Evolutionary conservation across 2,797 vertebrate species (phyloP).

Genomic region (Aldrovandia affinis): DNA sequence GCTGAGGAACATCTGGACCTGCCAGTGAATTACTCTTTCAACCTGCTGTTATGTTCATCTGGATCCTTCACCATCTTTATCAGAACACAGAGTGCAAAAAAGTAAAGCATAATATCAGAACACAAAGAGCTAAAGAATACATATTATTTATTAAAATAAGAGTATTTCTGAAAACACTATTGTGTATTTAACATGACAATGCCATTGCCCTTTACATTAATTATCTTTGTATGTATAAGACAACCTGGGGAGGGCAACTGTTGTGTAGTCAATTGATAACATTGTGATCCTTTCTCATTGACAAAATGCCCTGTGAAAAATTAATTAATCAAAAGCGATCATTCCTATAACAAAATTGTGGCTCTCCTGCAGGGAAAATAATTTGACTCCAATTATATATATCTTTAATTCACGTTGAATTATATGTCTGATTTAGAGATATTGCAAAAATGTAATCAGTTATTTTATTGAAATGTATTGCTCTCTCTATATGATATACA

Average conservation of each 20-base stretch:
- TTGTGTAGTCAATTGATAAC: neutral
- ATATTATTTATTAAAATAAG: too few species aligned
- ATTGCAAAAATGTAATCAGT: neutral
- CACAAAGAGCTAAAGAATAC: too few species aligned
- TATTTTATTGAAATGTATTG: neutral
- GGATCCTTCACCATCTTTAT: too few species aligned
- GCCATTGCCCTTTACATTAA: neutral
- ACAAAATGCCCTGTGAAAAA: neutral
- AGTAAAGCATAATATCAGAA: too few species aligned
- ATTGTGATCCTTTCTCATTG: neutral
- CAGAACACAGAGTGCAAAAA: too few species aligned
- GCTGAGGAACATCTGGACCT: neutral
- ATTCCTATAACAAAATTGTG: neutral
- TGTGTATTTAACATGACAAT: neutral
- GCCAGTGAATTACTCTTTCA: neutral
- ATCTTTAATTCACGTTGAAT: neutral
- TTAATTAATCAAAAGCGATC: slow-evolving; percentile 7
- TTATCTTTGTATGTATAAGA: neutral
- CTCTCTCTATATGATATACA: neutral
- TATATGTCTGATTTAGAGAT: neutral
- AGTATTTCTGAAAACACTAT: neutral
- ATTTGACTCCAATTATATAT: neutral
- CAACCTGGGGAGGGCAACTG: neutral
- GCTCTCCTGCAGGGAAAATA: neutral
- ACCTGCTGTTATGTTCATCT: neutral